Percentiles rank a stretch among this genome's conserved stretches.
phyloP scores from a whole-genome alignment of 2,797 vertebrate genomes.

The Craterocephalus amniculus region DNA sequence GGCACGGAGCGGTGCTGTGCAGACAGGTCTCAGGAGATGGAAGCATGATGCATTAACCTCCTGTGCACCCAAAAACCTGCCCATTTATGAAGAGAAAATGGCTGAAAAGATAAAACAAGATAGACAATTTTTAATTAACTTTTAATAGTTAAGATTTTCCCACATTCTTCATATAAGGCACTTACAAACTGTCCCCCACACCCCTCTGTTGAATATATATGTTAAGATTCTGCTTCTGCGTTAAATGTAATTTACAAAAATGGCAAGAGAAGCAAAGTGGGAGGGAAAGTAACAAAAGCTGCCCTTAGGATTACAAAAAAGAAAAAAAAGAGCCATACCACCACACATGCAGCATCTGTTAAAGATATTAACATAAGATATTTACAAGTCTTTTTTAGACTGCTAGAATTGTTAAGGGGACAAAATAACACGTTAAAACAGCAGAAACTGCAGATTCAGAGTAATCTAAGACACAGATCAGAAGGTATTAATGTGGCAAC shows the following conservation, averaged over 20 bases:
- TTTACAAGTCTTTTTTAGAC: neutral
- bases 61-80: constrained; percentile 62
- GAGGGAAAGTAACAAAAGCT: neutral
- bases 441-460: constrained; percentile 1
- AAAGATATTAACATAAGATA: neutral
- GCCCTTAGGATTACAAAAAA: neutral
- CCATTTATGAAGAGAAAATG: constrained; percentile 11
- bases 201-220: neutral
- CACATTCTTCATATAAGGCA: neutral
- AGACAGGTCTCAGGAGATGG: constrained; percentile 49
- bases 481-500: constrained; percentile 32
- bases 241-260: neutral
- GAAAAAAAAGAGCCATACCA: neutral
- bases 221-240: neutral
- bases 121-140: neutral
- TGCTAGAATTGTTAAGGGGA: constrained; percentile 5
- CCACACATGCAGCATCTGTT: neutral
- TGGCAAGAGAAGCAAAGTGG: neutral
- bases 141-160: neutral
- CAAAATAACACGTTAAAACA: constrained; percentile 6
- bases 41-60: constrained; percentile 61
- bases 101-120: neutral
- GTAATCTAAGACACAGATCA: constrained; percentile 20
- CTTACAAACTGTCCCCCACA: neutral
- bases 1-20: constrained; percentile 34